Percentiles rank a stretch among this genome's conserved stretches.
Conservation (phyloP, 2,797 vertebrate species). For the Sarcoramphus papa region DNA sequence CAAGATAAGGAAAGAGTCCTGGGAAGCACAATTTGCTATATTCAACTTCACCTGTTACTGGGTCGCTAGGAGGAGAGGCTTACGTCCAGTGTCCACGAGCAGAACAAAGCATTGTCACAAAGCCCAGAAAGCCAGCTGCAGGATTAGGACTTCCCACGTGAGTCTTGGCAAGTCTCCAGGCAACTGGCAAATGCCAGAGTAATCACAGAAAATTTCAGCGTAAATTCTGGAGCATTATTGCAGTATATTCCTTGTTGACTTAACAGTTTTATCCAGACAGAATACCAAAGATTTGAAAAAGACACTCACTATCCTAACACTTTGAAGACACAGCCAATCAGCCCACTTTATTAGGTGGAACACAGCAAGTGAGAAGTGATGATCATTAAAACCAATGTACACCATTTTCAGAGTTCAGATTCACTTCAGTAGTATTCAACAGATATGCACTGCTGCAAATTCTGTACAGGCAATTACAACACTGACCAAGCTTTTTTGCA, state of each 20-base stretch:
- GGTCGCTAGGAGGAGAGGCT: neutral
- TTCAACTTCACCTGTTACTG: neutral
- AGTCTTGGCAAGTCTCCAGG: neutral
- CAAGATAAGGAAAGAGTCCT: neutral
- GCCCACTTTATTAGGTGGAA: neutral
- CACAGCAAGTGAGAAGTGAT: neutral
- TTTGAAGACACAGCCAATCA: neutral
- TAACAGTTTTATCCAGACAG: neutral
- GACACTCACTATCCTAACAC: neutral
- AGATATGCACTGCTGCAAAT: neutral
- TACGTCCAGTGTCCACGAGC: rapidly evolving
- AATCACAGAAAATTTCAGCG: neutral
- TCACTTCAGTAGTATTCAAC: neutral
- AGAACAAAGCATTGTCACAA: neutral
- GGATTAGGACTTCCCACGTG: neutral
- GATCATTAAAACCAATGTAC: neutral
- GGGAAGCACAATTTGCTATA: neutral
- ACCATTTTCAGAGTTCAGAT: neutral
- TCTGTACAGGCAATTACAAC: neutral
- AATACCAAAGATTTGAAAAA: neutral
- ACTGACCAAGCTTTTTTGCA: neutral
- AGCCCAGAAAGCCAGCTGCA: neutral
- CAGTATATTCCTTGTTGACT: neutral
- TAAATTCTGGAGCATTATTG: neutral
- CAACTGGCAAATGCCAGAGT: neutral